Evolutionary conservation across 1,140 invertebrate genomes (phyloP).

Genomic region (Ceratina japonica): DNA sequence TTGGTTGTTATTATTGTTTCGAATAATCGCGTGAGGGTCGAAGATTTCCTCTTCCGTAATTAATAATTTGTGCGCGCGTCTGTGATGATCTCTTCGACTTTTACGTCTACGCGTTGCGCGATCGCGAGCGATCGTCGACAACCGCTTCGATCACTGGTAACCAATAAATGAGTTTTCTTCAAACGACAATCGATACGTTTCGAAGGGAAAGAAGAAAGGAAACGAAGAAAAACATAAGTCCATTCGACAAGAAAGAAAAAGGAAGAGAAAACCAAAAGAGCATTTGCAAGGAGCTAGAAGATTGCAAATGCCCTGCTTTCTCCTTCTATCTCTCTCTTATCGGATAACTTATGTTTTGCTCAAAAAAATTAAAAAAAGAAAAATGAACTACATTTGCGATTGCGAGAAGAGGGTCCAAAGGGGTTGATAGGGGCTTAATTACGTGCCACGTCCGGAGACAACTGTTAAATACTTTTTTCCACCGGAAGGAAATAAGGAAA

Average conservation of each 20-base stretch:
- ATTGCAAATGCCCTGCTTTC: no score
- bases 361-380: slow-evolving; percentile 39
- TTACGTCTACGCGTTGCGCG: slow-evolving; percentile 1
- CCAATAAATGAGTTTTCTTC: slow-evolving; percentile 44
- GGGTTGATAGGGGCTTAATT: slow-evolving; percentile 50
- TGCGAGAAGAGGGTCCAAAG: slow-evolving; percentile 67
- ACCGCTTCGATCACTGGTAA: slow-evolving; percentile 42
- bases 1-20: not conserved
- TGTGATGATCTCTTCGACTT: slow-evolving; percentile 42
- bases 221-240: slow-evolving; percentile 10
- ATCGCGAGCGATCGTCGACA: not conserved
- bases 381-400: slow-evolving; percentile 24
- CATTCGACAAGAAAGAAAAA: slow-evolving; percentile 26
- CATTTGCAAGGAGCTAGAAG: slow-evolving; percentile 47
- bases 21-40: not conserved
- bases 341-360: no score
- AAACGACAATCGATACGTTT: slow-evolving; percentile 60
- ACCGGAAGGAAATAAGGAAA: slow-evolving; percentile 41
- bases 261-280: slow-evolving; percentile 34
- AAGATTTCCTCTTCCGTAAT: slow-evolving; percentile 34
- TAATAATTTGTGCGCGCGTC: slow-evolving; percentile 11
- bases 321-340: no score
- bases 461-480: slow-evolving; percentile 40
- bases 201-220: slow-evolving; percentile 20
- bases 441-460: slow-evolving; percentile 50